Percentiles rank a stretch among this genome's conserved stretches.
These are phyloP conservation scores for Rhingia rostrata DNA, from an alignment of 2,888 invertebrate genomes.

Conservation along the genomic window DNA sequence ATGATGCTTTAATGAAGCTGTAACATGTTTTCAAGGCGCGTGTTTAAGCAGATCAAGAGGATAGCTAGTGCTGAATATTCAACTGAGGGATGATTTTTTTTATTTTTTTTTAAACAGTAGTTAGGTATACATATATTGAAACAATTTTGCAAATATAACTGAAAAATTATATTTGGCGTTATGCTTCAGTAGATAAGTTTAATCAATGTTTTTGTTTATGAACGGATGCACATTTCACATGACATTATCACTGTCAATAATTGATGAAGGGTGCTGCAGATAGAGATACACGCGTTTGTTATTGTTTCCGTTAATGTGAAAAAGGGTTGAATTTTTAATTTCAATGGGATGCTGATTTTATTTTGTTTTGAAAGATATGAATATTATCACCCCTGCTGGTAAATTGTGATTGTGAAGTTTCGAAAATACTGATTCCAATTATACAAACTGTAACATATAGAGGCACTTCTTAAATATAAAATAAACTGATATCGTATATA, in stretches of 20 bases:
- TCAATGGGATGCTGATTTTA: neutral
- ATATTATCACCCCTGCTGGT: too few relatives aligned
- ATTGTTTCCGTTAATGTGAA: neutral
- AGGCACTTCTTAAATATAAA: too few relatives aligned
- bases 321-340: conserved; percentile 9
- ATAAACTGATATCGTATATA: too few relatives aligned
- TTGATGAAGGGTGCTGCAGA: neutral
- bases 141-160: neutral
- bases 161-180: neutral
- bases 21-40: conserved; percentile 39
- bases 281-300: neutral
- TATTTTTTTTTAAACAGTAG: too few relatives aligned
- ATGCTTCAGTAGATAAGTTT: conserved; percentile 18
- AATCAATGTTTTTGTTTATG: conserved; percentile 15
- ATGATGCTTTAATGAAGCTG: conserved; percentile 62
- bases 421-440: too few relatives aligned
- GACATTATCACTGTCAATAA: neutral
- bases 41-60: neutral
- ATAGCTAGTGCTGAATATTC: neutral
- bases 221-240: conserved; percentile 22
- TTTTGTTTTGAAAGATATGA: neutral
- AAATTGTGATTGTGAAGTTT: too few relatives aligned
- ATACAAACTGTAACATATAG: too few relatives aligned
- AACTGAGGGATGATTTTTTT: neutral
- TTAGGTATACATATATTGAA: neutral